Conservation (phyloP, 2,113 vertebrate genomes). For the Puma concolor region DNA sequence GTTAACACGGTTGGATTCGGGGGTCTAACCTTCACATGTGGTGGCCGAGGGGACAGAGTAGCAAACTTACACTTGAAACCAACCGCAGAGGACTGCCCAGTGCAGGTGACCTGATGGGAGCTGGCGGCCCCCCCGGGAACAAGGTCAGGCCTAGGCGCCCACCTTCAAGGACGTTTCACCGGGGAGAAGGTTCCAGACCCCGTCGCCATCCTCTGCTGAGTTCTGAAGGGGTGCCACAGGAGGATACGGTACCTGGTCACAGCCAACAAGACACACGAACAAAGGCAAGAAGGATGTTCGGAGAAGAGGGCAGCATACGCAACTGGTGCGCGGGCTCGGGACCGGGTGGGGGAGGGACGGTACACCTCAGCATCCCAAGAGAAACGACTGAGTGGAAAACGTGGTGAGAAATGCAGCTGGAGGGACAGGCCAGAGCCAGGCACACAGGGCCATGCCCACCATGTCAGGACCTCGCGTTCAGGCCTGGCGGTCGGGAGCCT, state of each 20-base stretch:
- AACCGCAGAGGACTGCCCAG: not conserved
- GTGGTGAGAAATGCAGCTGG: not conserved
- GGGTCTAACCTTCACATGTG: not conserved
- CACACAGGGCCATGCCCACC: not conserved
- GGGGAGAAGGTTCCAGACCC: not conserved
- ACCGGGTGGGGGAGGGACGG: fast-evolving
- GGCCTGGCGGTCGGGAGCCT: not conserved
- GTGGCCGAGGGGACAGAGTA: not conserved
- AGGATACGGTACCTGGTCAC: not conserved
- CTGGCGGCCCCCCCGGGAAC: not conserved
- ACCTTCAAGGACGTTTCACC: not conserved
- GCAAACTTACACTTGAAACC: not conserved
- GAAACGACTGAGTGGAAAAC: not conserved
- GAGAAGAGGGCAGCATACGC: not conserved
- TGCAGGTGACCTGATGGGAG: not conserved
- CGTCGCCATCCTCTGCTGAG: not conserved
- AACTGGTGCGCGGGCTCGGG: fast-evolving
- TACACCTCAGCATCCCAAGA: not conserved
- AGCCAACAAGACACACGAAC: not conserved
- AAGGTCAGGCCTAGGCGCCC: not conserved
- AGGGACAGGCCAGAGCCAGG: not conserved
- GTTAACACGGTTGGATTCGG: fast-evolving
- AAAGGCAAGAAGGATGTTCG: fast-evolving
- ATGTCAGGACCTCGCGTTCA: fast-evolving
- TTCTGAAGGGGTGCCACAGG: not conserved